phyloP scores from a whole-genome alignment of 1,140 invertebrate species.

The Polypedilum pembai region DNA sequence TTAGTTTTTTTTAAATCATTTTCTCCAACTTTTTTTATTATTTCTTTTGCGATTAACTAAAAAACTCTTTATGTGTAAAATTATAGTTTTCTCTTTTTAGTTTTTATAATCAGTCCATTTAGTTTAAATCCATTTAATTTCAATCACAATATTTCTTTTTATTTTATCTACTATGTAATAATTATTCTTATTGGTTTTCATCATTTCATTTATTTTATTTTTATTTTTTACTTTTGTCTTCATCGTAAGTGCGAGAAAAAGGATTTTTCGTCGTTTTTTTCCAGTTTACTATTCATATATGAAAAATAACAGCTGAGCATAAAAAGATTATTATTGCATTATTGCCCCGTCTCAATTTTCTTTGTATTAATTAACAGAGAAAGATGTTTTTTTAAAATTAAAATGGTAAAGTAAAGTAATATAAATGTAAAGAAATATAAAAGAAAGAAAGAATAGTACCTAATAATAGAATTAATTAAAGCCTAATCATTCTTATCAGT shows the following conservation, averaged over 20 bases:
- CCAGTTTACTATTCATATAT: neutral
- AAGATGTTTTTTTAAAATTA: neutral
- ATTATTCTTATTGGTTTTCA: conserved; percentile 32
- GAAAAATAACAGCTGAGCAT: conserved; percentile 24
- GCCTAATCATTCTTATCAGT: conserved; percentile 28
- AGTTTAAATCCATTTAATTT: conserved; percentile 23
- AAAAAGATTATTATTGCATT: conserved; percentile 23
- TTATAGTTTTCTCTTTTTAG: neutral
- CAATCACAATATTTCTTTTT: conserved; percentile 32
- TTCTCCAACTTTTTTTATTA: neutral
- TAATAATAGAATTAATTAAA: neutral
- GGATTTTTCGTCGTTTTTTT: no score
- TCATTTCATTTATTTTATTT: conserved; percentile 31
- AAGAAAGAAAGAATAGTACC: neutral
- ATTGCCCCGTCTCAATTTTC: conserved; percentile 16
- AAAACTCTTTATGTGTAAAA: neutral
- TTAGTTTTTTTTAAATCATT: neutral
- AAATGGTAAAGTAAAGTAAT: neutral
- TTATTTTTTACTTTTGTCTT: conserved; percentile 9
- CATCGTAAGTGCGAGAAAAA: neutral
- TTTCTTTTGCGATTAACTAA: neutral
- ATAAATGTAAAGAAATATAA: neutral
- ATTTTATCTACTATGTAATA: conserved; percentile 33
- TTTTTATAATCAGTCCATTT: conserved; percentile 2
- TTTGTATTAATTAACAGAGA: neutral